Percentiles rank a stretch among this genome's conserved stretches.
phyloP scores from a whole-genome alignment of 1,140 invertebrate species.

The Scylla paramamosain region DNA sequence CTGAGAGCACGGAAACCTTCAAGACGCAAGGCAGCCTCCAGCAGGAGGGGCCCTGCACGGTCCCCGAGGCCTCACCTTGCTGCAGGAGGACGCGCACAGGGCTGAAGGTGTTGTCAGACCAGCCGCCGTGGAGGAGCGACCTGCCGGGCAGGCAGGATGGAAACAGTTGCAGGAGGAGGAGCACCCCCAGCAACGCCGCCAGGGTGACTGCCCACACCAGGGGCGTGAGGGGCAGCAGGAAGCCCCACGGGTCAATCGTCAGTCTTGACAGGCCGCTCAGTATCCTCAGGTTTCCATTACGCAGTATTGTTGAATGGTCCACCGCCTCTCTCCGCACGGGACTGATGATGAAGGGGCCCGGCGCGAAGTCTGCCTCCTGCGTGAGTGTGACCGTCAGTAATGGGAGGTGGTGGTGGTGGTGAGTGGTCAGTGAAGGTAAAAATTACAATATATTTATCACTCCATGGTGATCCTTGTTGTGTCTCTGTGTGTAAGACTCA shows the following conservation, averaged over 20 bases:
- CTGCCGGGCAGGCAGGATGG: background rate
- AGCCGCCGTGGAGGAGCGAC: background rate
- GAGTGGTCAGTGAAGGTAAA: no score
- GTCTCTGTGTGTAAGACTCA: no score
- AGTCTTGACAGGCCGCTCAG: background rate
- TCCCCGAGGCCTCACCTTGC: background rate
- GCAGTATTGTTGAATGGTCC: background rate
- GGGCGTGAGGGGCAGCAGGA: background rate
- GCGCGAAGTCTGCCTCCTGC: constrained; percentile 8
- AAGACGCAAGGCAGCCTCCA: background rate
- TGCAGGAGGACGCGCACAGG: background rate
- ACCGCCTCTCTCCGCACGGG: background rate
- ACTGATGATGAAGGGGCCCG: background rate
- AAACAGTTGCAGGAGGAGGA: background rate
- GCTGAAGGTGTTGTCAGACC: background rate
- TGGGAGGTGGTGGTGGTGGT: no score
- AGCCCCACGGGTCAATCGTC: background rate
- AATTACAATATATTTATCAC: no score
- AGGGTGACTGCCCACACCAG: constrained; percentile 2
- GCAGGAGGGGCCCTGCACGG: background rate
- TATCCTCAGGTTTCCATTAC: background rate
- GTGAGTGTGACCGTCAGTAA: no score
- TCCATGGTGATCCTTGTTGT: no score
- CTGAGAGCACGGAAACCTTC: background rate
- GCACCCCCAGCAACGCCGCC: background rate